A percentile compares a stretch with the other conserved stretches of the same genome.
These are phyloP conservation scores for Tenualosa ilisha DNA, from an alignment of 2,797 vertebrate species.

Conservation along the genomic window DNA sequence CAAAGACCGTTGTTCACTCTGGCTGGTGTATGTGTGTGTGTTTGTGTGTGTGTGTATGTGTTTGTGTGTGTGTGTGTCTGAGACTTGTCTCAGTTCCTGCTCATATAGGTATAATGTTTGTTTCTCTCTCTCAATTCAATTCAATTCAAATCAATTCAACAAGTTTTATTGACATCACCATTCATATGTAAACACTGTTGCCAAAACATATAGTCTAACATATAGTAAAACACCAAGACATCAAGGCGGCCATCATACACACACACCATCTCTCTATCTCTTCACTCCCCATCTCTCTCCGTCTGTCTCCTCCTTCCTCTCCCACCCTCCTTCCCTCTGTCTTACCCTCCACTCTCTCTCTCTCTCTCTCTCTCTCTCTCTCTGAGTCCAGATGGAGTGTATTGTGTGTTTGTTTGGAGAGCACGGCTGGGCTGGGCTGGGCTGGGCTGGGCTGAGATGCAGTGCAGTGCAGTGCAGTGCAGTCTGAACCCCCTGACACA, in stretches of 20 bases:
- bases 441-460: no score
- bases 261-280: no score
- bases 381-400: neutral
- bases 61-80: neutral
- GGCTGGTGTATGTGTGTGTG: neutral
- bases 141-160: no score
- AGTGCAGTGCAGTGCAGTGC: neutral
- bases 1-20: no score
- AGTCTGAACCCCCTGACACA: conserved; percentile 42
- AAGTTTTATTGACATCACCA: no score
- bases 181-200: no score
- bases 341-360: neutral
- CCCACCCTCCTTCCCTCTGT: neutral
- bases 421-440: neutral
- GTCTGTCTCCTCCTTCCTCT: neutral
- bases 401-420: neutral
- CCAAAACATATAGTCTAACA: no score
- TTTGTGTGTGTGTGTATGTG: neutral
- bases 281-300: neutral
- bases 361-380: neutral
- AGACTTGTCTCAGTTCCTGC: no score
- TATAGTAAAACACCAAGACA: no score
- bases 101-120: no score
- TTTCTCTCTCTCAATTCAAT: neutral
- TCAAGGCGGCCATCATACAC: no score